These are phyloP conservation scores for Orthosia gothica DNA, from an alignment of 2,888 invertebrate genomes.

Conservation along the genomic window DNA sequence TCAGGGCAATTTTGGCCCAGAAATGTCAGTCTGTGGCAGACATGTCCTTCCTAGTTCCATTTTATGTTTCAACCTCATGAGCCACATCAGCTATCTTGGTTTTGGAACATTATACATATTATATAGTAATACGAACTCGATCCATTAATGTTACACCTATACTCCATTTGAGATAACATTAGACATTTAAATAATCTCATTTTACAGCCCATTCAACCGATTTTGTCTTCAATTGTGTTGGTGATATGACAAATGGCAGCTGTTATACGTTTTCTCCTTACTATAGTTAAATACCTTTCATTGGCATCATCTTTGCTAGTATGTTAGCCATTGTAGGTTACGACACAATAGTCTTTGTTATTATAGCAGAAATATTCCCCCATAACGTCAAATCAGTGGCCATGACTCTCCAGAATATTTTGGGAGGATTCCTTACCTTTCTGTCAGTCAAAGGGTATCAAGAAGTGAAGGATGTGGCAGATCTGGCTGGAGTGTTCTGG, in stretches of 20 bases:
- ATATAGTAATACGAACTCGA: neutral
- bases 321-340: slow-evolving; percentile 83
- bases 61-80: neutral
- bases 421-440: slow-evolving; percentile 80
- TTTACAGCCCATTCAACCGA: too few relatives aligned
- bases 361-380: slow-evolving; percentile 91
- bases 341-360: slow-evolving; percentile 83
- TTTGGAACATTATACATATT: neutral
- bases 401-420: slow-evolving; percentile 83
- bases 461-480: slow-evolving; percentile 83
- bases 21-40: neutral
- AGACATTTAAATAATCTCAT: too few relatives aligned
- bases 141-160: neutral
- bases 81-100: neutral
- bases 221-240: too few relatives aligned
- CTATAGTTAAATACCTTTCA: slow-evolving; percentile 81
- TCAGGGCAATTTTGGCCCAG: too few relatives aligned
- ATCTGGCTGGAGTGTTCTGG: slow-evolving; percentile 88
- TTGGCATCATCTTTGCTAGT: slow-evolving; percentile 81
- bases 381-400: slow-evolving; percentile 91
- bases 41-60: neutral
- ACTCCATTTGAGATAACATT: too few relatives aligned
- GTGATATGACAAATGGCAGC: too few relatives aligned
- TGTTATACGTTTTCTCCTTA: slow-evolving; percentile 67
- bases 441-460: slow-evolving; percentile 89